Evolutionary conservation across 2,888 invertebrate species (phyloP).

Genomic region (Drosophila nigricruria): DNA sequence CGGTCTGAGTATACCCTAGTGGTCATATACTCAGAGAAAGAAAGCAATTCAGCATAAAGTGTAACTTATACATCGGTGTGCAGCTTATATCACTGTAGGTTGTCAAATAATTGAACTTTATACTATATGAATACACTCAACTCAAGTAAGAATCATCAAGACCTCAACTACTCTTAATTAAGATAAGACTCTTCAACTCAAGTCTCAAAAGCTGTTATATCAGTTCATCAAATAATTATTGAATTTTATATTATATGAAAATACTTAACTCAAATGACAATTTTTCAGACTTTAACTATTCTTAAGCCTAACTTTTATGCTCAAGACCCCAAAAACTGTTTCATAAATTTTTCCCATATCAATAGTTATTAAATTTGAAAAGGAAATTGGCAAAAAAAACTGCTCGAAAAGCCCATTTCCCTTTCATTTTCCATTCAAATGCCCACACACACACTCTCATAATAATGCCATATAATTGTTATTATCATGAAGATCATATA

Average conservation of each 20-base stretch:
- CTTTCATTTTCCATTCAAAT: not conserved
- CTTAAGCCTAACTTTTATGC: not conserved
- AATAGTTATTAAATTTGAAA: not conserved
- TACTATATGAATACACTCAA: no score
- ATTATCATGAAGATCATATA: conserved; percentile 45
- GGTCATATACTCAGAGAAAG: no score
- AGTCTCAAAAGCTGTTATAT: not conserved
- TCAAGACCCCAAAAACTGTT: no score
- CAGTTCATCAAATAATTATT: not conserved
- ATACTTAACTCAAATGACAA: not conserved
- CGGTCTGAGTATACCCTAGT: no score
- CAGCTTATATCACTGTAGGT: not conserved
- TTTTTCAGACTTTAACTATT: not conserved
- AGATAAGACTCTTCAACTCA: no score
- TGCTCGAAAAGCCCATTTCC: not conserved
- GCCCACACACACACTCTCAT: not conserved
- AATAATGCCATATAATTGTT: conserved; percentile 38
- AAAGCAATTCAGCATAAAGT: no score
- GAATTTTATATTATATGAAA: not conserved
- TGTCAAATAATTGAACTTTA: no score
- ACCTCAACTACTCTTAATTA: no score
- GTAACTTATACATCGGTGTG: no score
- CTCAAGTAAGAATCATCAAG: no score
- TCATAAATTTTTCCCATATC: no score
- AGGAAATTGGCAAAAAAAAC: not conserved